phyloP scores from a whole-genome alignment of 2,888 invertebrate species.

The Lasioglossum vierecki region DNA sequence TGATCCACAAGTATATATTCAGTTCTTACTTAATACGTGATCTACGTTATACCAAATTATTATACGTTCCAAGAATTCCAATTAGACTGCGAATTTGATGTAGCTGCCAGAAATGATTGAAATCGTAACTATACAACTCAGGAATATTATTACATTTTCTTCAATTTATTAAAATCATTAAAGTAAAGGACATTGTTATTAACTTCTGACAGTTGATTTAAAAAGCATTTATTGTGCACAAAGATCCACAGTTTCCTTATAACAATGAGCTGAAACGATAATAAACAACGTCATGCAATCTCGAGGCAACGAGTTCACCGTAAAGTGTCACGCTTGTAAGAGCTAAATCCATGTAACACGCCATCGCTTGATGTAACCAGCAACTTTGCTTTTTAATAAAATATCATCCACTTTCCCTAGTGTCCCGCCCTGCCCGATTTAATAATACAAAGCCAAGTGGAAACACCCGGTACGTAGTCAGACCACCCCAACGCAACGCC shows the following conservation, averaged over 20 bases:
- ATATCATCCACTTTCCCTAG: not conserved
- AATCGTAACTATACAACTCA: not conserved
- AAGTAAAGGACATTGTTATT: not conserved
- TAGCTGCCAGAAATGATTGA: not conserved
- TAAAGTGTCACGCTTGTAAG: not conserved
- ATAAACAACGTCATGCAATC: not conserved
- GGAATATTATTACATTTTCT: not conserved
- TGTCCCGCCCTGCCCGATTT: not conserved
- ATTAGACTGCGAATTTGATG: not conserved
- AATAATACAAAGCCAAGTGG: not conserved
- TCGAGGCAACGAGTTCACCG: not conserved
- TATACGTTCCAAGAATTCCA: not conserved
- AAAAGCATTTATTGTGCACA: not conserved
- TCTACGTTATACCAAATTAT: not conserved
- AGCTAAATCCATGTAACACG: not conserved
- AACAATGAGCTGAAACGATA: not conserved
- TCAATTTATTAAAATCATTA: not conserved
- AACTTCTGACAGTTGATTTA: not conserved
- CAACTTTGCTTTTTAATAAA: not conserved
- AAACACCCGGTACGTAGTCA: slow-evolving; percentile 16
- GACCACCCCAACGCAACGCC: slow-evolving; percentile 5
- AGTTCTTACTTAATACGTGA: not conserved
- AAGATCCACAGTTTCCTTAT: not conserved
- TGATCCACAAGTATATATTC: not conserved
- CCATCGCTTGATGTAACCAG: not conserved